phyloP scores from a whole-genome alignment of 2,113 vertebrate genomes.

The Gymnogyps californianus region DNA sequence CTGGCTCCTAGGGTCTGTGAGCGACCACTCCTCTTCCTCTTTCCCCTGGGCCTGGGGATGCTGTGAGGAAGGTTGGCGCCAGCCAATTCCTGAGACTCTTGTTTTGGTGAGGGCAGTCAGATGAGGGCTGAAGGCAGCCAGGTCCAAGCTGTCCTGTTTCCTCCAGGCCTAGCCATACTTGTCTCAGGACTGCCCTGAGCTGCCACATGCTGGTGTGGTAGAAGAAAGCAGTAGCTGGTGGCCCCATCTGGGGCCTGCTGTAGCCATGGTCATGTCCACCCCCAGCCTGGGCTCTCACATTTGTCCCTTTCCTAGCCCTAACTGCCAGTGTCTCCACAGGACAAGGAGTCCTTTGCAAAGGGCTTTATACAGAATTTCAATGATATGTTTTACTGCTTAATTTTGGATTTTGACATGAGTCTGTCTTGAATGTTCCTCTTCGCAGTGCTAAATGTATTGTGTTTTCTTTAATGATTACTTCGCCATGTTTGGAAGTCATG shows the following conservation, averaged over 20 bases:
- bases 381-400: background rate
- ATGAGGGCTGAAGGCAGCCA: background rate
- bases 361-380: background rate
- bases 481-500: background rate
- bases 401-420: background rate
- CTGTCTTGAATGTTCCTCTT: background rate
- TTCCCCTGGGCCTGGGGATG: background rate
- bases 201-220: background rate
- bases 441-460: background rate
- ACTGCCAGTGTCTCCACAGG: background rate
- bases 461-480: background rate
- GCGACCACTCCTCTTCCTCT: fast-evolving
- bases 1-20: background rate
- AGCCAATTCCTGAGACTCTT: background rate
- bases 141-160: background rate
- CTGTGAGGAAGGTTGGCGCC: background rate
- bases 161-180: background rate
- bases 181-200: background rate
- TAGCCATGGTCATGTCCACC: background rate
- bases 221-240: background rate
- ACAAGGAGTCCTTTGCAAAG: background rate
- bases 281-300: background rate
- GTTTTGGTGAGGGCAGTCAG: background rate
- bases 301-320: background rate
- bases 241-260: background rate